phyloP scores from a whole-genome alignment of 1,140 invertebrate genomes.

The Halictus rubicundus region DNA sequence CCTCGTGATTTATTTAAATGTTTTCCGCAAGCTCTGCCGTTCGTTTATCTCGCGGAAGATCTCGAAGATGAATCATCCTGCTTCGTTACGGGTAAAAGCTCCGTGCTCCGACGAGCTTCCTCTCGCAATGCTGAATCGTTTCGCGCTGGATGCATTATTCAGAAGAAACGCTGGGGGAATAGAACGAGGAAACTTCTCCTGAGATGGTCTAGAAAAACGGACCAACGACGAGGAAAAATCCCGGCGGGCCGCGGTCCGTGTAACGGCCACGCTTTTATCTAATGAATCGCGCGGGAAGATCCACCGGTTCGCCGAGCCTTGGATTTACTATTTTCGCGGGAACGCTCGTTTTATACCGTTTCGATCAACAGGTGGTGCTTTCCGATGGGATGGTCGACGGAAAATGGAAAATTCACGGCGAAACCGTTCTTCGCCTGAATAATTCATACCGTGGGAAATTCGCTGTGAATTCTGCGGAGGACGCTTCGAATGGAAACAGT shows the following conservation, averaged over 20 bases:
- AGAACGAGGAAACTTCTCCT: neutral
- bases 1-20: too few relatives aligned
- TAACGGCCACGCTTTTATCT: conserved; percentile 4
- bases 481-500: too few relatives aligned
- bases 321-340: neutral
- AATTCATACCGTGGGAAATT: neutral
- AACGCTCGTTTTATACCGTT: neutral
- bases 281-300: neutral
- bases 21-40: too few relatives aligned
- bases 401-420: neutral
- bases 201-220: neutral
- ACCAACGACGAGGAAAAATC: neutral
- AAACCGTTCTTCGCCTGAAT: neutral
- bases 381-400: neutral
- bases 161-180: conserved; percentile 42
- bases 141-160: conserved; percentile 67
- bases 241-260: neutral
- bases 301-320: neutral
- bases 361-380: conserved; percentile 24
- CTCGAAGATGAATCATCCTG: conserved; percentile 22
- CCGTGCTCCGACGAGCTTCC: neutral
- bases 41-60: neutral
- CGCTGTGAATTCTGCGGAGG: neutral
- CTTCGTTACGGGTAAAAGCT: conserved; percentile 19
- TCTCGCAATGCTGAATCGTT: neutral